Base-by-base conservation (phyloP, 1,140 invertebrate genomes). In the Apis laboriosa region DNA sequence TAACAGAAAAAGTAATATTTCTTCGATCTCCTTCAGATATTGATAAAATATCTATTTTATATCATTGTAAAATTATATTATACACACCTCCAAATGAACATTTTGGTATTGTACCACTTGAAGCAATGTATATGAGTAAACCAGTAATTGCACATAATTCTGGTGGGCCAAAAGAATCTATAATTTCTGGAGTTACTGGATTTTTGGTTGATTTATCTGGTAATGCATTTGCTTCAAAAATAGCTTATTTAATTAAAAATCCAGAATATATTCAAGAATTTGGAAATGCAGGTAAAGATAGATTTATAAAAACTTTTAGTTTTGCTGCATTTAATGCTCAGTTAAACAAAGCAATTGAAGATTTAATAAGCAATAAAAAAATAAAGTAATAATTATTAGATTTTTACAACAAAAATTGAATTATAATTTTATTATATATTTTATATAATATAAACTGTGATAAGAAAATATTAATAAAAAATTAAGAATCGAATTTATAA, bases 31-130 rank as follows among this genome's bases (percentile, higher is more conserved):
- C 98, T 19, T 96, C 96, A 85, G 98, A 99, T 93, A 94, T 95
- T 73, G 95, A 97, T 64, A 99, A 99, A 94, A 95, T 97, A 49
- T 95, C 96, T 9, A 93, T 99, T 24, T 93, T 99, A 8, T 94
- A 96, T 70, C 92, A 96, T 79, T 97, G 97, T 90, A 95, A 96
- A 86, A 96, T 97, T 91, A 93, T 99, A 9, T 90, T 99, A 21
- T 99, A 99, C 88, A 99, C 99, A 28, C 99, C 99, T 9, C 95
- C 96, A 0, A 98, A 98, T 92, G 99, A 99, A 93, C 99, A 99
- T 95, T 99, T 99, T 96, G 99, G 99, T 9, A 99, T 99, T 91
- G 99, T 99, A 12, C 99, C 99, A 2, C 94, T 99, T 73, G 99
- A 99, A 95, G 98, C 99, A 1, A 99, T 99, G 99, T 98, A 98